Evolutionary conservation across 2,113 vertebrate genomes (phyloP).

Genomic region (Amblyopsis rosae): DNA sequence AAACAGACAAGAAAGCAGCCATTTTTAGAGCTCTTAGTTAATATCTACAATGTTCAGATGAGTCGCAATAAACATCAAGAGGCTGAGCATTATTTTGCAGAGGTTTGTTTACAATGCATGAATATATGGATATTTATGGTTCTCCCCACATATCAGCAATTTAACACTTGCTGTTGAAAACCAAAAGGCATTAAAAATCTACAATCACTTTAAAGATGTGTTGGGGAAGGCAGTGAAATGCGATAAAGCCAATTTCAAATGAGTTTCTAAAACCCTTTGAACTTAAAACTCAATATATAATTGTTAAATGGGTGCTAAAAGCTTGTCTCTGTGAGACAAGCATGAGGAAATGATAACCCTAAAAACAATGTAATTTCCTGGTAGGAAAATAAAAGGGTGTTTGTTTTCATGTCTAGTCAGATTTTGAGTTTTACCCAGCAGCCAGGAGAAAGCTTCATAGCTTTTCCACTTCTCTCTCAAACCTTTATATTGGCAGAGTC

Average conservation of each 20-base stretch:
- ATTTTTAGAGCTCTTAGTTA: constrained; percentile 4
- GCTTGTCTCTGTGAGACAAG: not conserved
- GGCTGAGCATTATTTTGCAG: not conserved
- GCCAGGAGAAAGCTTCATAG: no score
- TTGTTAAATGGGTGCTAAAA: not conserved
- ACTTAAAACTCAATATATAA: constrained; percentile 11
- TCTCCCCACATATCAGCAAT: constrained; percentile 5
- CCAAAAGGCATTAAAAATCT: not conserved
- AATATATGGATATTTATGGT: constrained; percentile 1
- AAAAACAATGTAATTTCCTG: not conserved
- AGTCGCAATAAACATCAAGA: constrained; percentile 13
- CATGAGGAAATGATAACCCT: not conserved
- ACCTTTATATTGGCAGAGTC: no score
- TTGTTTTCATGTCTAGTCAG: not conserved
- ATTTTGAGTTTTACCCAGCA: not conserved
- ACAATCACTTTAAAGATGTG: constrained; percentile 1
- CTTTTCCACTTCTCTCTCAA: no score
- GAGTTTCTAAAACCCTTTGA: constrained; percentile 5
- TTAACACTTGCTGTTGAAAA: constrained; percentile 8
- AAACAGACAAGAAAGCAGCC: constrained; percentile 1
- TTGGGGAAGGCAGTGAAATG: not conserved
- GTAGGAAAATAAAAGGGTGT: no score
- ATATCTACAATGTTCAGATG: constrained; percentile 2
- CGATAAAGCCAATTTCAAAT: constrained; percentile 12
- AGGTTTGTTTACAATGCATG: not conserved